phyloP scores from a whole-genome alignment of 1,140 invertebrate genomes.

The Ceratoteleas bidentatus region DNA sequence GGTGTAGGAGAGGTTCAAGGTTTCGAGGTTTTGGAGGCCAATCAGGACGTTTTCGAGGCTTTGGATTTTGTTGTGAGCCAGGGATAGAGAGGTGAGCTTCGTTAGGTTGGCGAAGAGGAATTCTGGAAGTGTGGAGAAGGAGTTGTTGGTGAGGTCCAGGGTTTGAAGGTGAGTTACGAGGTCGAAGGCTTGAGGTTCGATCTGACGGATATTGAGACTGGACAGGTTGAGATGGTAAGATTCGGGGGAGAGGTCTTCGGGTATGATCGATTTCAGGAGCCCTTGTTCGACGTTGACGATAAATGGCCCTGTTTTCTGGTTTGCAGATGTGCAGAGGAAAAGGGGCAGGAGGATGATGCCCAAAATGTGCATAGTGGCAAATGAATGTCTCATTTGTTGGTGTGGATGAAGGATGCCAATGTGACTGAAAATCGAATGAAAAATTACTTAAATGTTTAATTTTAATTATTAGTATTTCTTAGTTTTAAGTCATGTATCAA shows the following conservation, averaged over 20 bases:
- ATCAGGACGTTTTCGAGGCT: conserved; percentile 2
- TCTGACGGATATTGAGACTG: neutral
- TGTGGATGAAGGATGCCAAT: too few relatives aligned
- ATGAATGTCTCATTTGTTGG: too few relatives aligned
- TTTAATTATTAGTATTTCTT: too few relatives aligned
- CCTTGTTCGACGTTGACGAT: neutral
- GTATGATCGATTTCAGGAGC: neutral
- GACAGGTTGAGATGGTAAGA: neutral
- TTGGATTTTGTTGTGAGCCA: neutral
- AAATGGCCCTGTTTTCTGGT: neutral
- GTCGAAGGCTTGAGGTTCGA: neutral
- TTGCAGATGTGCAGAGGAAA: too few relatives aligned
- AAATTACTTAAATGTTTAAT: too few relatives aligned
- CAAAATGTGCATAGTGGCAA: too few relatives aligned
- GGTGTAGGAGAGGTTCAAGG: neutral
- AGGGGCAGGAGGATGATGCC: too few relatives aligned
- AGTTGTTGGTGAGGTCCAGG: neutral
- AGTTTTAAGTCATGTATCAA: too few relatives aligned
- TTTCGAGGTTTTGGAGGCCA: neutral
- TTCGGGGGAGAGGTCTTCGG: neutral
- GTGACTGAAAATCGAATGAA: too few relatives aligned
- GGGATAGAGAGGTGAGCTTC: neutral
- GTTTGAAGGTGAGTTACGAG: neutral
- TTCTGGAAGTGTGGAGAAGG: neutral
- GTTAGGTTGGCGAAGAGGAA: conserved; percentile 1